These are phyloP conservation scores for Melieria crassipennis DNA, from an alignment of 2,888 invertebrate genomes.

Conservation along the genomic window DNA sequence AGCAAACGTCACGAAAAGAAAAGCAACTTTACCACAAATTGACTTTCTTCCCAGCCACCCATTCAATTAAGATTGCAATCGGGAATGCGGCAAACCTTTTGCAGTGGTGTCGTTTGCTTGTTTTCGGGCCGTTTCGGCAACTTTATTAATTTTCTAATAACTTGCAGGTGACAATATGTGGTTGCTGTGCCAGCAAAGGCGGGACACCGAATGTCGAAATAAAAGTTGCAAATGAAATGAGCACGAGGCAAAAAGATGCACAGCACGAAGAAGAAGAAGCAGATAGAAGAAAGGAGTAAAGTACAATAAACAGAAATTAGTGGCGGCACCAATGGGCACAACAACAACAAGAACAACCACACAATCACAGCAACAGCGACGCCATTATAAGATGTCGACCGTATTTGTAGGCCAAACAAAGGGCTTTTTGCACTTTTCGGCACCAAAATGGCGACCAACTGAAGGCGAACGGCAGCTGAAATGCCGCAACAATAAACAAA, in stretches of 20 bases:
- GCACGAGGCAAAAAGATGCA: not conserved
- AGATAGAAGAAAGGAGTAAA: not conserved
- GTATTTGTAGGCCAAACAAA: slow-evolving; percentile 20
- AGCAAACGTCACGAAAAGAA: not conserved
- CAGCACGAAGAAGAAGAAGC: slow-evolving; percentile 16
- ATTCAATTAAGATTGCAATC: slow-evolving; percentile 32
- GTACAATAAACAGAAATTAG: slow-evolving; percentile 18
- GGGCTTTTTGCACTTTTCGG: not conserved
- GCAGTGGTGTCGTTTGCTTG: not conserved
- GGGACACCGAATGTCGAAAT: not conserved
- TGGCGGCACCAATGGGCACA: not conserved
- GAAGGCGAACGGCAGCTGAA: not conserved
- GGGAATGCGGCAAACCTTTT: slow-evolving; percentile 17
- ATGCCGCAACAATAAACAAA: slow-evolving; percentile 7
- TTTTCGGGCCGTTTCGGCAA: slow-evolving; percentile 20
- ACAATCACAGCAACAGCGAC: not conserved
- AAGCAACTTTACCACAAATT: slow-evolving; percentile 18
- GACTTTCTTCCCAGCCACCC: slow-evolving; percentile 21
- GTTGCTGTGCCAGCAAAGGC: slow-evolving; percentile 10
- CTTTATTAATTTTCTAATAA: slow-evolving; percentile 41
- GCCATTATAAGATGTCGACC: slow-evolving; percentile 20
- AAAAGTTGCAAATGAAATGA: slow-evolving; percentile 3
- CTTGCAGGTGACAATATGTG: slow-evolving; percentile 42
- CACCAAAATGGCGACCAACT: not conserved
- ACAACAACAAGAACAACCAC: too few species aligned